phyloP scores from a whole-genome alignment of 64 coral and sea anemone genomes.

The Actinia equina region DNA sequence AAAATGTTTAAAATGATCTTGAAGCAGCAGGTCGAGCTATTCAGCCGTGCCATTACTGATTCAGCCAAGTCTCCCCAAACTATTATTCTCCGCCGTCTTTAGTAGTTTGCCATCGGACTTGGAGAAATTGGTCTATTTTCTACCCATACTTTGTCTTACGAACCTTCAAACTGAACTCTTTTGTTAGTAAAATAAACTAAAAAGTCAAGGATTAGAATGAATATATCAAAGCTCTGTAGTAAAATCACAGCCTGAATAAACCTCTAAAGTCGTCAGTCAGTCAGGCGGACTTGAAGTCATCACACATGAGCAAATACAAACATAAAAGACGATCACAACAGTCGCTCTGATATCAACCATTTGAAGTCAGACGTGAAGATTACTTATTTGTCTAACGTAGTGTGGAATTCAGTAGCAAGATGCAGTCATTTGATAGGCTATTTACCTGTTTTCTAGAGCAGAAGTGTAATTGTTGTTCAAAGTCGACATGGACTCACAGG shows the following conservation, averaged over 20 bases:
- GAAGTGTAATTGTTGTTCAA: slow-evolving; percentile 7
- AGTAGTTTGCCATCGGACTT: background rate
- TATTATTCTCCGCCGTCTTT: background rate
- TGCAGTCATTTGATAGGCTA: slow-evolving; percentile 1
- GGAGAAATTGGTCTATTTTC: background rate
- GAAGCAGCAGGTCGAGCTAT: slow-evolving; percentile 6
- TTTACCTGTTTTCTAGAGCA: slow-evolving; percentile 12
- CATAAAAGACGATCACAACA: slow-evolving; percentile 5
- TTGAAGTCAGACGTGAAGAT: background rate
- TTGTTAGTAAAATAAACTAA: slow-evolving; percentile 17
- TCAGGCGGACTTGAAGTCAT: slow-evolving; percentile 5
- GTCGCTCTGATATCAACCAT: background rate
- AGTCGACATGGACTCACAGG: slow-evolving; percentile 7
- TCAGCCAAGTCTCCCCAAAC: background rate
- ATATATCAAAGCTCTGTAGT: background rate
- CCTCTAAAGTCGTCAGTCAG: background rate
- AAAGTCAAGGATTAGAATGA: background rate
- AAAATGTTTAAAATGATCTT: slow-evolving; percentile 2
- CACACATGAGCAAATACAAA: slow-evolving; percentile 12
- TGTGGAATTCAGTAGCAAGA: background rate
- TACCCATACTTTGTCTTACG: background rate
- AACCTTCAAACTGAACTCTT: background rate
- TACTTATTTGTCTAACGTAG: slow-evolving; percentile 16
- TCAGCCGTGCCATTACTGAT: slow-evolving; percentile 11
- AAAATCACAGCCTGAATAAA: background rate